Conservation (phyloP, 2,888 invertebrate genomes). For the Patella ulyssiponensis region DNA sequence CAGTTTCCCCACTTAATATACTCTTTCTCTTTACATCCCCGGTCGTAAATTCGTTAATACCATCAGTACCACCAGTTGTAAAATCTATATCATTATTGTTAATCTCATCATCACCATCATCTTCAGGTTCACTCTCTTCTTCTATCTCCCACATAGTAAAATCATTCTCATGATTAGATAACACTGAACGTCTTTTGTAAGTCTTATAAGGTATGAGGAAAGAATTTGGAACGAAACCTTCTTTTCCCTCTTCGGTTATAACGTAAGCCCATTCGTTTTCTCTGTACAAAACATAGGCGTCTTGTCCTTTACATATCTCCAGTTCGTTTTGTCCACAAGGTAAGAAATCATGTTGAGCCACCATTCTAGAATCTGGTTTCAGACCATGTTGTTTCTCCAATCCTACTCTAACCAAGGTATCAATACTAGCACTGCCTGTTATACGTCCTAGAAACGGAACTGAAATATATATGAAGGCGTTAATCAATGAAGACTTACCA, state of each 20-base stretch:
- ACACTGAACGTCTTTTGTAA: not conserved
- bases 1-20: too few species aligned
- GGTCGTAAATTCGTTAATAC: not conserved
- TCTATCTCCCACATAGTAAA: not conserved
- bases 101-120: not conserved
- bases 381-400: constrained; percentile 83
- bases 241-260: constrained; percentile 88
- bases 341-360: constrained; percentile 81
- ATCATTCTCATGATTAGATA: not conserved
- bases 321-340: constrained; percentile 96
- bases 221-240: constrained; percentile 95
- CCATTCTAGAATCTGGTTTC: constrained; percentile 46
- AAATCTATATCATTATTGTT: not conserved
- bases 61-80: not conserved
- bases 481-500: not conserved
- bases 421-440: constrained; percentile 94
- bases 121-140: not conserved
- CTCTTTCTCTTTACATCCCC: too few species aligned
- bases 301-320: constrained; percentile 87
- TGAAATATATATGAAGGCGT: constrained; percentile 22
- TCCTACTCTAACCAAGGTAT: constrained; percentile 89
- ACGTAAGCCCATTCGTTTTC: constrained; percentile 87
- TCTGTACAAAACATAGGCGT: constrained; percentile 68
- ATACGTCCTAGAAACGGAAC: constrained; percentile 80
- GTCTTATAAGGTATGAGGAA: not conserved